Evolutionary conservation across 2,113 vertebrate genomes (phyloP).

Genomic region (Empidonax traillii): DNA sequence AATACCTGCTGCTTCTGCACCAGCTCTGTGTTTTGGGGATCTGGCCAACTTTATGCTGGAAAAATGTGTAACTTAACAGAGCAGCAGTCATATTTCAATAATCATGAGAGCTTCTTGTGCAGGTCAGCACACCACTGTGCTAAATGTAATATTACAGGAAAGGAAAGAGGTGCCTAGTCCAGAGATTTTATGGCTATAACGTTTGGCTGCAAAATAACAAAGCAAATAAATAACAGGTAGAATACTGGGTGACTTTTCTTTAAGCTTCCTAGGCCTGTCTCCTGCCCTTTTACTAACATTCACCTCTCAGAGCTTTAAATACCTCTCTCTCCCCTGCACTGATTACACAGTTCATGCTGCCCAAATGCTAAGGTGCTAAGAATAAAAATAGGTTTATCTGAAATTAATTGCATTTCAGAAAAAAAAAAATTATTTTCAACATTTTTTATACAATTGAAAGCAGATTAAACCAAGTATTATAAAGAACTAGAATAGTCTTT

Average conservation of each 20-base stretch:
- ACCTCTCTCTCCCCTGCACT: neutral
- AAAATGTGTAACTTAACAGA: neutral
- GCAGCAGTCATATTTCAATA: neutral
- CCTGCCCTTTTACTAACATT: neutral
- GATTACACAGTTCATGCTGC: neutral
- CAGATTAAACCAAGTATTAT: constrained; percentile 20
- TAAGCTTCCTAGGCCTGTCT: neutral
- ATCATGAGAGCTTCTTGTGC: neutral
- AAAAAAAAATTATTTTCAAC: neutral
- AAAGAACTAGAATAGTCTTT: neutral
- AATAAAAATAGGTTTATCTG: constrained; percentile 8
- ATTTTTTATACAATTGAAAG: neutral
- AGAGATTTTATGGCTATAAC: neutral
- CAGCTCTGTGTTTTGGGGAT: neutral
- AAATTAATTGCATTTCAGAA: constrained; percentile 54
- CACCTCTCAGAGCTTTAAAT: neutral
- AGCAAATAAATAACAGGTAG: neutral
- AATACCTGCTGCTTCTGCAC: neutral
- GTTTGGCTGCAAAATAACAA: neutral
- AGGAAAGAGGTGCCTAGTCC: neutral
- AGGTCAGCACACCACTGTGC: fast-evolving
- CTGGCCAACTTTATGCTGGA: neutral
- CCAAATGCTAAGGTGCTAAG: neutral
- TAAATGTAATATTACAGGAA: neutral
- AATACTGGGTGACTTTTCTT: neutral